Percentiles rank a stretch among this genome's conserved stretches.
Evolutionary conservation across 1,140 invertebrate species (phyloP).

Genomic region (Danaus plexippus): DNA sequence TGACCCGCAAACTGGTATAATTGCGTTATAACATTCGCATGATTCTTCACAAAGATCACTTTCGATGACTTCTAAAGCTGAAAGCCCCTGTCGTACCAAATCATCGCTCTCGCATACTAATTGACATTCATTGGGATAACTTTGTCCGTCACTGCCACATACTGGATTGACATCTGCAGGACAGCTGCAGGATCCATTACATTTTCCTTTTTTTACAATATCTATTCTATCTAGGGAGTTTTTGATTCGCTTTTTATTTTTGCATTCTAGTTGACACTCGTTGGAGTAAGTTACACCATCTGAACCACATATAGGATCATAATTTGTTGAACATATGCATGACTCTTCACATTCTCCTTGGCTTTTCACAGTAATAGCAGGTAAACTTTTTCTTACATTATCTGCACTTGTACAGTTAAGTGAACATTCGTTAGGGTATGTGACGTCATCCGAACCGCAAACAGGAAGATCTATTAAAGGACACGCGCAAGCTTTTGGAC

Average conservation of each 20-base stretch:
- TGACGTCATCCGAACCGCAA: conserved; percentile 25
- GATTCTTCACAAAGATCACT: conserved; percentile 18
- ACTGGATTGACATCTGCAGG: conserved; percentile 15
- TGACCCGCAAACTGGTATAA: conserved; percentile 79
- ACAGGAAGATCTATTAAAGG: conserved; percentile 17
- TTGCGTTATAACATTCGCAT: conserved; percentile 17
- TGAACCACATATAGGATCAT: conserved; percentile 19
- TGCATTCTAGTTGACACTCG: conserved; percentile 16
- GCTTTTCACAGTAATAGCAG: conserved; percentile 3
- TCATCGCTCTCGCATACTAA: conserved; percentile 22
- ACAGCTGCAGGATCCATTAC: conserved; percentile 15
- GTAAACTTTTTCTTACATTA: conserved; percentile 9
- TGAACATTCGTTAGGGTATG: conserved; percentile 21
- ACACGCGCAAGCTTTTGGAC: conserved; percentile 15
- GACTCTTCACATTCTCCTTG: conserved; percentile 8
- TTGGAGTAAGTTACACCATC: conserved; percentile 23
- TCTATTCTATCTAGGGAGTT: conserved; percentile 4
- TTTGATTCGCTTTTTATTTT: conserved; percentile 15
- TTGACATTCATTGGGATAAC: conserved; percentile 27
- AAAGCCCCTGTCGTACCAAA: conserved; percentile 15
- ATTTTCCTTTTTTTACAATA: conserved; percentile 18
- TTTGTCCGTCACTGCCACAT: conserved; percentile 29
- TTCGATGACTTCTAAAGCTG: conserved; percentile 12
- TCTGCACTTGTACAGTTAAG: conserved; percentile 24
- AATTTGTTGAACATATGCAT: conserved; percentile 13